phyloP scores from a whole-genome alignment of 1,140 invertebrate species.

The Euwallacea similis region DNA sequence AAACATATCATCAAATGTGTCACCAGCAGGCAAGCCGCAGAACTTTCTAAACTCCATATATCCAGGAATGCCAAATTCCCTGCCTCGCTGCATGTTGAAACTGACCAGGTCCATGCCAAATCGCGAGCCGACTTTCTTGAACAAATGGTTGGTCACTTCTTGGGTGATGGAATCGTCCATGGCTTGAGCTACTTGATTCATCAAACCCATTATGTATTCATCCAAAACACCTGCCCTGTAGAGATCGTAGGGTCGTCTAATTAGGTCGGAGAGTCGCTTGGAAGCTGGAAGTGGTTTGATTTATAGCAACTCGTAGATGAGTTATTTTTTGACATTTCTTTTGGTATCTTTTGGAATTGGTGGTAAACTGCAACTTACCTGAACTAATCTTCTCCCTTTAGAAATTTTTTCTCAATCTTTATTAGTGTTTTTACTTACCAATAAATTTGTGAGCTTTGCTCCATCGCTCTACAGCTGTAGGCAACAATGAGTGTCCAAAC shows the following conservation, averaged over 20 bases:
- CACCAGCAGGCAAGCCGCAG: slow-evolving; percentile 79
- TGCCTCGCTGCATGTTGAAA: slow-evolving; percentile 91
- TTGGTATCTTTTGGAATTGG: background rate
- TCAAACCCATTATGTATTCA: slow-evolving; percentile 89
- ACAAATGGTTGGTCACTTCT: slow-evolving; percentile 89
- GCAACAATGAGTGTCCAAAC: slow-evolving; percentile 87
- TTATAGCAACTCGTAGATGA: too few species aligned
- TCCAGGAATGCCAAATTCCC: slow-evolving; percentile 89
- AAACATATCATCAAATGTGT: slow-evolving; percentile 82
- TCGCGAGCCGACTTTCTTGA: slow-evolving; percentile 75
- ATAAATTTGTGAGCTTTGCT: slow-evolving; percentile 93
- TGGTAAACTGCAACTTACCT: too few species aligned
- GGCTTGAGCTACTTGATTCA: slow-evolving; percentile 93
- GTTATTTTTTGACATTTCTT: slow-evolving; percentile 1
- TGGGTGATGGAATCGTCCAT: slow-evolving; percentile 94
- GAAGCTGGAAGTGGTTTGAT: slow-evolving; percentile 62
- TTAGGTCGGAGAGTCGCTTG: slow-evolving; percentile 84
- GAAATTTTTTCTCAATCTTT: background rate
- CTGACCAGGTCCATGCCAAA: slow-evolving; percentile 92
- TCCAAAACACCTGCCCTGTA: slow-evolving; percentile 89
- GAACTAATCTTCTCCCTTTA: background rate
- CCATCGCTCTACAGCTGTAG: slow-evolving; percentile 87
- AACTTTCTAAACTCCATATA: slow-evolving; percentile 93
- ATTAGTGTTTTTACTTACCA: slow-evolving; percentile 59
- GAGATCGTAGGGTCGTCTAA: slow-evolving; percentile 85